These are phyloP conservation scores for Augochlora pura DNA, from an alignment of 1,140 invertebrate genomes.

Conservation along the genomic window DNA sequence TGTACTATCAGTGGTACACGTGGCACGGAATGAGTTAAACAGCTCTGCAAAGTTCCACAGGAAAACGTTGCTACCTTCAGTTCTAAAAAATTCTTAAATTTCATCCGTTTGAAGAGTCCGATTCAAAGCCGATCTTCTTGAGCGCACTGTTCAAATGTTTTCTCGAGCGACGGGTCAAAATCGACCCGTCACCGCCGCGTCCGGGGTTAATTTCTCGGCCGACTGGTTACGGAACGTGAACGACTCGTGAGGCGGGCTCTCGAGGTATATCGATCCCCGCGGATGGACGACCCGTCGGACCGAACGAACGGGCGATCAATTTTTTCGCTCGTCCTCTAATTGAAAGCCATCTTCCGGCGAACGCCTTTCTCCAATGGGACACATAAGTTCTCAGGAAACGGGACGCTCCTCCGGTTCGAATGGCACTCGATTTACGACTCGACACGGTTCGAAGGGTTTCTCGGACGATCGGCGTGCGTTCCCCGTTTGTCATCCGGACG, in stretches of 20 bases:
- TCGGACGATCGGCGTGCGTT: not conserved
- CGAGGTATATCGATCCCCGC: not conserved
- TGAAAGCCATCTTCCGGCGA: slow-evolving; percentile 23
- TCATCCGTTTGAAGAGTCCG: too few species aligned
- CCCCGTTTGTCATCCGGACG: not conserved
- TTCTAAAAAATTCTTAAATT: too few species aligned
- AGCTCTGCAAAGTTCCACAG: too few species aligned
- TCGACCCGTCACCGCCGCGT: not conserved
- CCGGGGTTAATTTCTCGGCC: slow-evolving; percentile 6
- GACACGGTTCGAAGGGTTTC: not conserved
- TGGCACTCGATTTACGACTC: slow-evolving; percentile 8
- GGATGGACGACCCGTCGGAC: slow-evolving; percentile 3
- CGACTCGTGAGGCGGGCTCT: not conserved
- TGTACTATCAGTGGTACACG: too few species aligned
- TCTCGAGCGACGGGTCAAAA: too few species aligned
- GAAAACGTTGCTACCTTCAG: too few species aligned
- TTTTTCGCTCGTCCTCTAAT: slow-evolving; percentile 2
- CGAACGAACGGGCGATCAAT: slow-evolving; percentile 21
- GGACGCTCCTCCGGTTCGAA: not conserved
- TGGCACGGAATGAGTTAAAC: too few species aligned
- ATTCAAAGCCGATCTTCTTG: too few species aligned
- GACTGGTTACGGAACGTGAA: not conserved
- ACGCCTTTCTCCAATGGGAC: not conserved
- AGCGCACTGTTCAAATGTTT: too few species aligned
- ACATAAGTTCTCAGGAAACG: slow-evolving; percentile 12